phyloP scores from a whole-genome alignment of 2,113 vertebrate species.

The Gobiocypris rarus region DNA sequence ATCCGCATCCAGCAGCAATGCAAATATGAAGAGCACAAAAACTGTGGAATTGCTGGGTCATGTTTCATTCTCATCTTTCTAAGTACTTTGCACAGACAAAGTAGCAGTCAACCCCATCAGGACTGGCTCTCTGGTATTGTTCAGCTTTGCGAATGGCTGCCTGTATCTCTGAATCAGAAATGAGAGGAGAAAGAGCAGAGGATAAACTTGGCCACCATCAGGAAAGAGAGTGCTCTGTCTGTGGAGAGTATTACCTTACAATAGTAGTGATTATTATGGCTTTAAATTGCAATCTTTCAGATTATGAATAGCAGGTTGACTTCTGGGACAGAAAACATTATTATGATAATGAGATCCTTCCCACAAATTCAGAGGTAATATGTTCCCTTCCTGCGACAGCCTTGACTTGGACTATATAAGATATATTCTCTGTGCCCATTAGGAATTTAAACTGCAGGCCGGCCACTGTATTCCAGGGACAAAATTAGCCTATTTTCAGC shows the following conservation, averaged over 20 bases:
- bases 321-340: constrained; percentile 61
- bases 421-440: constrained; percentile 43
- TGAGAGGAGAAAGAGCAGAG: constrained; percentile 44
- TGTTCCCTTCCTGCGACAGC: constrained; percentile 45
- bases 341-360: constrained; percentile 60
- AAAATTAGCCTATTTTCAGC: constrained; percentile 56
- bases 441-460: constrained; percentile 48
- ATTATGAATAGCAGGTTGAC: constrained; percentile 59
- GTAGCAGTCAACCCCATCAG: constrained; percentile 39
- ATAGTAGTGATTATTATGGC: constrained; percentile 53
- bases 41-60: constrained; percentile 20
- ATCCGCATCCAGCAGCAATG: neutral
- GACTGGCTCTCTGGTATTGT: constrained; percentile 1
- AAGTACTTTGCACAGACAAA: constrained; percentile 9
- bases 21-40: constrained; percentile 12
- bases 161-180: constrained; percentile 44
- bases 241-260: constrained; percentile 55
- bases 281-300: constrained; percentile 56
- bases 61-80: constrained; percentile 46
- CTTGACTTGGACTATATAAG: constrained; percentile 43
- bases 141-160: constrained; percentile 37
- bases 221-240: constrained; percentile 50
- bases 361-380: constrained; percentile 60
- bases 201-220: constrained; percentile 45
- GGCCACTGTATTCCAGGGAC: constrained; percentile 30